Conservation (phyloP, 2,888 invertebrate species). For the Drosophila aldrichi region DNA sequence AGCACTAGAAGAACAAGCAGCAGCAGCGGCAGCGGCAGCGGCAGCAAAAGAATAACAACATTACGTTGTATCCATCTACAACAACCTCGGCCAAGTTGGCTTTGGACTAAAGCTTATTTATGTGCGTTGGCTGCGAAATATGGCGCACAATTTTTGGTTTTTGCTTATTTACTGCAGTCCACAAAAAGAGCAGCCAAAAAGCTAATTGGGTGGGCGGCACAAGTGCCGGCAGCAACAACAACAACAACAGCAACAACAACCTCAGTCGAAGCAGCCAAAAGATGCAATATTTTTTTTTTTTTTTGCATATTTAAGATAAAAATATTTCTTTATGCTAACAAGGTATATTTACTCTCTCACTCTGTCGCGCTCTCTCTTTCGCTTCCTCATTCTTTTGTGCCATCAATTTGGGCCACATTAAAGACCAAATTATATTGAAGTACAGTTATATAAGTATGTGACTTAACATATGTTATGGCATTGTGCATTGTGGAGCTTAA, state of each 20-base stretch:
- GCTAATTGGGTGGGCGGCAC: conserved; percentile 66
- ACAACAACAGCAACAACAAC: background rate
- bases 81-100: conserved; percentile 62
- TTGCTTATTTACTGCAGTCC: conserved; percentile 63
- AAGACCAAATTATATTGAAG: background rate
- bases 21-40: background rate
- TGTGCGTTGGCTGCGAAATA: conserved; percentile 66
- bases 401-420: conserved; percentile 4
- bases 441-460: background rate
- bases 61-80: conserved; percentile 47
- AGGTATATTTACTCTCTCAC: background rate
- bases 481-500: background rate
- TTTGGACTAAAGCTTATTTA: conserved; percentile 68
- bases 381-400: background rate
- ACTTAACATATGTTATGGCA: background rate
- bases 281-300: conserved; percentile 33
- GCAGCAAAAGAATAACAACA: conserved; percentile 21
- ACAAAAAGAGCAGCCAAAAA: conserved; percentile 31
- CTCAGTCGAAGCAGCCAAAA: conserved; percentile 8
- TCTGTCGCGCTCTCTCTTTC: background rate
- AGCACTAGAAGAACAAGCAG: conserved; percentile 2
- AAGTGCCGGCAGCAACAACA: conserved; percentile 8
- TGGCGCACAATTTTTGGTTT: conserved; percentile 50
- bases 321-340: conserved; percentile 27
- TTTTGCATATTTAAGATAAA: conserved; percentile 50